Percentiles rank a stretch among this genome's conserved stretches.
phyloP scores from a whole-genome alignment of 2,797 vertebrate genomes.

The Microctenopoma stevenorrisi region DNA sequence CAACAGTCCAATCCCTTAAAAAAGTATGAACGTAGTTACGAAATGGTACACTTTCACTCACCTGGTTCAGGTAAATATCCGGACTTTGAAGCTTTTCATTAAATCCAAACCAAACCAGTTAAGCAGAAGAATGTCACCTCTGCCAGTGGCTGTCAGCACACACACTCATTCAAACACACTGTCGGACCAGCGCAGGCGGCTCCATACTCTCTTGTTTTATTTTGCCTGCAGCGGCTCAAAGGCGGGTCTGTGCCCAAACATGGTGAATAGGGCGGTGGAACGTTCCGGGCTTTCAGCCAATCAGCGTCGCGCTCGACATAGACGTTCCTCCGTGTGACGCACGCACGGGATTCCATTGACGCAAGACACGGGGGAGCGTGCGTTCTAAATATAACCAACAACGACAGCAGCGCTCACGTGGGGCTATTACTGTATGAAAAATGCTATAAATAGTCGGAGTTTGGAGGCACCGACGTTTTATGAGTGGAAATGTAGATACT shows the following conservation, averaged over 20 bases:
- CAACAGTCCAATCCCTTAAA: not conserved
- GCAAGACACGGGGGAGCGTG: constrained; percentile 85
- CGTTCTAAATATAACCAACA: constrained; percentile 89
- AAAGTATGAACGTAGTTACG: not conserved
- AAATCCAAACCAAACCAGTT: constrained; percentile 73
- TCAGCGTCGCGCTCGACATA: constrained; percentile 39
- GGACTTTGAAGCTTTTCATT: constrained; percentile 50
- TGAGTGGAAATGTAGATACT: constrained; percentile 55
- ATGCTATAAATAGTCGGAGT: constrained; percentile 73
- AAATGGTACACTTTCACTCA: constrained; percentile 51
- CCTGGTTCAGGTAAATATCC: constrained; percentile 76
- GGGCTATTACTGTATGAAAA: constrained; percentile 76
- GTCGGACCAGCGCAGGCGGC: constrained; percentile 43
- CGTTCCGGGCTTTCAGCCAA: constrained; percentile 85
- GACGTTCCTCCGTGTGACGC: constrained; percentile 89
- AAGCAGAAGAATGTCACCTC: constrained; percentile 53
- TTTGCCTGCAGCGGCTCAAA: constrained; percentile 59
- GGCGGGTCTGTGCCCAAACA: constrained; percentile 81
- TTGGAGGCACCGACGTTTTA: constrained; percentile 53
- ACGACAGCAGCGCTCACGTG: constrained; percentile 68
- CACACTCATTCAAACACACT: constrained; percentile 64
- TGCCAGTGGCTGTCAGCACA: constrained; percentile 59
- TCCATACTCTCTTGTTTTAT: constrained; percentile 74
- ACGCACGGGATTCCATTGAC: constrained; percentile 97
- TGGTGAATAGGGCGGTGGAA: constrained; percentile 80